These are phyloP conservation scores for Physocephala rufipes DNA, from an alignment of 2,888 invertebrate genomes.

Conservation along the genomic window DNA sequence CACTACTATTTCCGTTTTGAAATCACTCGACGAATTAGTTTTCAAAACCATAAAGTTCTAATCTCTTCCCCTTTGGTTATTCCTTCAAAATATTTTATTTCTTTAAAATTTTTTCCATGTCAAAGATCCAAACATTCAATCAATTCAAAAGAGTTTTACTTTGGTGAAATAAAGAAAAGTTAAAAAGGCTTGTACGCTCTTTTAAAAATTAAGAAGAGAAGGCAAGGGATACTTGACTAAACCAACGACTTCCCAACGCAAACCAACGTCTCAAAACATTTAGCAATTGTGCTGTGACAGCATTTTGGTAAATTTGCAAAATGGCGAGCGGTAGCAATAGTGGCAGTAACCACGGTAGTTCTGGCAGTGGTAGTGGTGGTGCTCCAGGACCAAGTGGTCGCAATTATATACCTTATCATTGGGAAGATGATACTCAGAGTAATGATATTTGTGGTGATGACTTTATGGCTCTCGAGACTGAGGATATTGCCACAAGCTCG, in stretches of 20 bases:
- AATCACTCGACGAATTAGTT: not conserved
- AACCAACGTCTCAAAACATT: not conserved
- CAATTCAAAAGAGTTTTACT: no score
- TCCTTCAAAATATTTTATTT: conserved; percentile 19
- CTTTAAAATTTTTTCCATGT: conserved; percentile 2
- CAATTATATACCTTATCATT: conserved; percentile 33
- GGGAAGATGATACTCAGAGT: conserved; percentile 35
- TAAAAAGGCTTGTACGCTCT: not conserved
- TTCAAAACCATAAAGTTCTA: not conserved
- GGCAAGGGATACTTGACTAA: not conserved
- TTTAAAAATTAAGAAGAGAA: not conserved
- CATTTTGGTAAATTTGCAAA: conserved; percentile 36
- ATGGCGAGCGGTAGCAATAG: conserved; percentile 50
- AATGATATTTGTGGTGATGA: conserved; percentile 40
- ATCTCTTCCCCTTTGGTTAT: conserved; percentile 7
- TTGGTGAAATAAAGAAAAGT: not conserved
- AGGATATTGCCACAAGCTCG: conserved; percentile 32
- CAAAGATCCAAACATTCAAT: no score
- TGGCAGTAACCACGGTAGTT: conserved; percentile 14
- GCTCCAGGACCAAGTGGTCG: conserved; percentile 35
- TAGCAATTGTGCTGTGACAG: conserved; percentile 10
- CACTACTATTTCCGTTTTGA: no score
- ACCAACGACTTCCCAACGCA: conserved; percentile 29
- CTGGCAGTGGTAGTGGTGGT: conserved; percentile 37
- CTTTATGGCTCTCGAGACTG: conserved; percentile 35